Evolutionary conservation across 2,888 invertebrate species (phyloP), one percentile per base, ranked within the genome.

Genomic region (Pristionchus arcanus): DNA sequence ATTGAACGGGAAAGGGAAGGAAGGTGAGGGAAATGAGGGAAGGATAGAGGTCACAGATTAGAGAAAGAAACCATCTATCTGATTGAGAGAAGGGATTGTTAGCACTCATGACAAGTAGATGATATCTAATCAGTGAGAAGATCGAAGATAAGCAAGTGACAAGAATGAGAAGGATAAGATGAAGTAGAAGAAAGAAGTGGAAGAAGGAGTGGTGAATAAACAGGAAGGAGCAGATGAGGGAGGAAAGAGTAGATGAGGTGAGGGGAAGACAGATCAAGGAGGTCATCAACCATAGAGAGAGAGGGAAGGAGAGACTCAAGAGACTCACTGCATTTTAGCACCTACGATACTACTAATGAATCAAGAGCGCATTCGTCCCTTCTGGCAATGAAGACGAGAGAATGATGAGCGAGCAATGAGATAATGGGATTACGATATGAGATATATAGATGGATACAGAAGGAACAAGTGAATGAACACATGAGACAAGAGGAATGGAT

Each of bases 1-100:
- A 63, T 89, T 83, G 89, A 89, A 84, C 81, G 81, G 81, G 49
- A 42, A 25, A 81, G n/a, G 28, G 81, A 81, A 11, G 77, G 42
- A 13, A 55, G 81, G 34, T 81, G 81, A 53, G 53, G 49, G 49
- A 49, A 81, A 49, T 34, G 81, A 81, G 81, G 49, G 81, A 81
- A 53, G n/a, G 49, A 7, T n/a, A n/a, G 81, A 81, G 81, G 81
- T 81, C 81, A 81, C 7, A 81, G 34, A 74, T 74, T 74, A 74
- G 19, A 15, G 37, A 34, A 31, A 74, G n/a, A 81, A 21, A 49
- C 42, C n/a, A 49, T 81, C 42, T 81, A 42, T 81, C 81, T 42
- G 42, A 42, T 81, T 42, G 49, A 42, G 49, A 21, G 81, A 49
- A 49, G 53, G 25, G 81, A 21, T 34, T 34, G 81, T 81, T 81